These are phyloP conservation scores for Eristalinus sepulchralis DNA, from an alignment of 2,888 invertebrate species.

Conservation along the genomic window DNA sequence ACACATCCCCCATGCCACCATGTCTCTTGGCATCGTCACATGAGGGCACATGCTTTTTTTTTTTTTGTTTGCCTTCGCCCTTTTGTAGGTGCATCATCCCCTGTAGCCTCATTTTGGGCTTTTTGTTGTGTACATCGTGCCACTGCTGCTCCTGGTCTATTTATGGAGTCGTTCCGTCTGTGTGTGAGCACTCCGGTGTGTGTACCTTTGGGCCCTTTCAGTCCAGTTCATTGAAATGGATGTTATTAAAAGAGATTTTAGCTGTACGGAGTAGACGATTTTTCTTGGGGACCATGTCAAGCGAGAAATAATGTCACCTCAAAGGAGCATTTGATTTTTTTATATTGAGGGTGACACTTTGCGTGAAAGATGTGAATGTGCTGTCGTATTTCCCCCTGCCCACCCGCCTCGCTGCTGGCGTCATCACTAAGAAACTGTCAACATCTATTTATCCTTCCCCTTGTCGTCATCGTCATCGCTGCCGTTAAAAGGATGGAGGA, in stretches of 20 bases:
- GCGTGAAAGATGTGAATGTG: slow-evolving; percentile 6
- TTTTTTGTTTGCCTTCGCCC: slow-evolving; percentile 4
- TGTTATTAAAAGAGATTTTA: slow-evolving; percentile 64
- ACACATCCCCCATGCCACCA: not conserved
- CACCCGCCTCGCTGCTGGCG: not conserved
- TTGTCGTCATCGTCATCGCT: not conserved
- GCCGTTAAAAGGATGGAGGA: not conserved
- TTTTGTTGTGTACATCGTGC: not conserved
- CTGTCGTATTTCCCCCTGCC: not conserved
- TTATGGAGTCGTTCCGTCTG: not conserved
- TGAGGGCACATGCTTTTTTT: not conserved
- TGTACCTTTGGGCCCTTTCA: slow-evolving; percentile 52
- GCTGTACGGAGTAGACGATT: not conserved
- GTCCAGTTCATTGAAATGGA: slow-evolving; percentile 68
- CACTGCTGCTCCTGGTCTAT: slow-evolving; percentile 20
- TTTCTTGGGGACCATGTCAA: slow-evolving; percentile 45
- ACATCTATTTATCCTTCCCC: not conserved
- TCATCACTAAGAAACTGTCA: not conserved
- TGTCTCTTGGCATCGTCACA: not conserved
- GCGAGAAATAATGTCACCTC: slow-evolving; percentile 65
- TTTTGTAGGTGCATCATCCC: slow-evolving; percentile 47
- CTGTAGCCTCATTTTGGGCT: slow-evolving; percentile 34
- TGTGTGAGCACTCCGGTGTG: not conserved
- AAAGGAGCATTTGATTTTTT: slow-evolving; percentile 64
- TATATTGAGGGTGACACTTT: slow-evolving; percentile 63